Conservation (phyloP, 1,140 invertebrate genomes). For the Eumeta japonica region DNA sequence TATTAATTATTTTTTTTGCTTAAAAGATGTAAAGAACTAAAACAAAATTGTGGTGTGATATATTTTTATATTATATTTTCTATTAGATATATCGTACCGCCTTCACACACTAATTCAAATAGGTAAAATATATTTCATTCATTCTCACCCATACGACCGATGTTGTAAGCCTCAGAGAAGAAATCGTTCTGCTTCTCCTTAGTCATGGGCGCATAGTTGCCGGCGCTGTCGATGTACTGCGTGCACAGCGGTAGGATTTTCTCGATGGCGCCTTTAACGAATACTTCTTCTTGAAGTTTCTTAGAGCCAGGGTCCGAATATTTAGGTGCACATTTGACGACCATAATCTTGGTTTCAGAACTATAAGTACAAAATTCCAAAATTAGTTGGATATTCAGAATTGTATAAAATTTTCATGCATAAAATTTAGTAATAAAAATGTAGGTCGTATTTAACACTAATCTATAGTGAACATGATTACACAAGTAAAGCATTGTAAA, state of each 20-base stretch:
- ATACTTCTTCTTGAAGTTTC: constrained; percentile 75
- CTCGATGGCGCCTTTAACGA: constrained; percentile 95
- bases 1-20: too few species aligned
- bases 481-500: too few species aligned
- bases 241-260: constrained; percentile 85
- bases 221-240: constrained; percentile 75
- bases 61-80: too few species aligned
- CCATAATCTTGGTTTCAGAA: constrained; percentile 98
- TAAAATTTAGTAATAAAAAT: too few species aligned
- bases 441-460: too few species aligned
- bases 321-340: constrained; percentile 87
- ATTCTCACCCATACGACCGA: constrained; percentile 70
- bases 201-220: constrained; percentile 68
- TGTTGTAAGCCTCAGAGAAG: constrained; percentile 75
- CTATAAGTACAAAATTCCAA: constrained; percentile 36
- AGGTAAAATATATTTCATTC: constrained; percentile 2
- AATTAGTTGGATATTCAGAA: background rate
- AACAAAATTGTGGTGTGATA: too few species aligned
- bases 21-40: too few species aligned
- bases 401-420: too few species aligned
- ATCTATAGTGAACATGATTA: too few species aligned
- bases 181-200: constrained; percentile 81
- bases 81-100: too few species aligned
- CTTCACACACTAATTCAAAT: too few species aligned
- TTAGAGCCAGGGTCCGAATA: constrained; percentile 63